Percentiles rank a stretch among this genome's conserved stretches.
Conservation (phyloP, 2,888 invertebrate genomes). For the Melieria picta region DNA sequence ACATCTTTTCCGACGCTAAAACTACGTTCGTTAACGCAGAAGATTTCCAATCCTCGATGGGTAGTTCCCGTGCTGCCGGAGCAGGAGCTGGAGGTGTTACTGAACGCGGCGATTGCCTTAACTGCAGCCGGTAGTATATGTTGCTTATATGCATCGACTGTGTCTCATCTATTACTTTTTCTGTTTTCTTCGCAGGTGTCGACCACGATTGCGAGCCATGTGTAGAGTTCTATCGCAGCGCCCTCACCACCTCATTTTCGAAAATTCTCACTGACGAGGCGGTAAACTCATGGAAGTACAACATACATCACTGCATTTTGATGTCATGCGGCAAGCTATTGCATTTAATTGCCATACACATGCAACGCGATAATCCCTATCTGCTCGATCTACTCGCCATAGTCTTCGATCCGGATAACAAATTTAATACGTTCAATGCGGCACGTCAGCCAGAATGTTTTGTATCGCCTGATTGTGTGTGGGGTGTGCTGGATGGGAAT, state of each 20-base stretch:
- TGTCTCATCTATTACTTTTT: constrained; percentile 10
- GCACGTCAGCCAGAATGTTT: constrained; percentile 63
- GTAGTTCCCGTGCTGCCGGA: constrained; percentile 97
- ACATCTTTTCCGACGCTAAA: constrained; percentile 84
- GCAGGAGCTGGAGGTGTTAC: constrained; percentile 91
- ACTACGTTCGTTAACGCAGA: constrained; percentile 90
- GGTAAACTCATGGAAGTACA: constrained; percentile 96
- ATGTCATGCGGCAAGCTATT: constrained; percentile 92
- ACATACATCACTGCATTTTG: constrained; percentile 95
- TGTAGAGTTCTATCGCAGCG: constrained; percentile 94
- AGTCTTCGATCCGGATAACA: constrained; percentile 94
- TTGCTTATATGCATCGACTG: background rate
- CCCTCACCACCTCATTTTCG: constrained; percentile 92
- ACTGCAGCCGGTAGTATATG: constrained; percentile 77
- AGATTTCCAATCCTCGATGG: constrained; percentile 96
- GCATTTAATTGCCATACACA: constrained; percentile 91
- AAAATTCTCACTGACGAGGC: constrained; percentile 98
- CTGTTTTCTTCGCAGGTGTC: constrained; percentile 70
- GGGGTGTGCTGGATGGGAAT: constrained; percentile 76
- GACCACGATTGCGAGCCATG: constrained; percentile 90
- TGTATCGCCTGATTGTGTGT: constrained; percentile 57
- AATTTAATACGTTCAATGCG: constrained; percentile 73
- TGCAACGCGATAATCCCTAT: constrained; percentile 90
- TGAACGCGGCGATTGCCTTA: constrained; percentile 88
- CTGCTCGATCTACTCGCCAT: constrained; percentile 91